Evolutionary conservation across 2,888 invertebrate genomes (phyloP).

Genomic region (Nebria brevicollis): DNA sequence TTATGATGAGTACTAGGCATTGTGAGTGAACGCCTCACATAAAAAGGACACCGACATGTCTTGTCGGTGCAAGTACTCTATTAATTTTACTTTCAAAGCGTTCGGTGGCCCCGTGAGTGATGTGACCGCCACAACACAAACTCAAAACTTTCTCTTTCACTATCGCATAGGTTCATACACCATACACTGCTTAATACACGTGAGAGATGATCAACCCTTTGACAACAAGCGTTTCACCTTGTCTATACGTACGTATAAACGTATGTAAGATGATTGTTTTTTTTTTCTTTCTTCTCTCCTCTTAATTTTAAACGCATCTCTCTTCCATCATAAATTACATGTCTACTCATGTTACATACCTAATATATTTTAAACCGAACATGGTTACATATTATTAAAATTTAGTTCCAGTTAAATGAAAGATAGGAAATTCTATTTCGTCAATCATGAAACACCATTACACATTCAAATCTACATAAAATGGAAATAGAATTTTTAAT

Average conservation of each 20-base stretch:
- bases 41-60: conserved; percentile 12
- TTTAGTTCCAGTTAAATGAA: conserved; percentile 1
- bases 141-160: conserved; percentile 19
- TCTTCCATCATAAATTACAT: background rate
- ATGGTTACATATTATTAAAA: background rate
- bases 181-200: background rate
- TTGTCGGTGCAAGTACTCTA: conserved; percentile 17
- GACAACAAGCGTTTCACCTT: background rate
- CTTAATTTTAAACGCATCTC: background rate
- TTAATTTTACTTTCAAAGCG: conserved; percentile 24
- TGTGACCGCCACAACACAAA: conserved; percentile 13
- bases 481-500: background rate
- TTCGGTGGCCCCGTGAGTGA: conserved; percentile 20
- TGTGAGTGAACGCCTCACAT: conserved; percentile 16
- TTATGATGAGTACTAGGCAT: background rate
- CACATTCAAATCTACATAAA: background rate
- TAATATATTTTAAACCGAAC: background rate
- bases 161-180: background rate
- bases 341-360: conserved; percentile 1
- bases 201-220: conserved; percentile 1
- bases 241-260: background rate
- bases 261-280: background rate
- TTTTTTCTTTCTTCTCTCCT: too few species aligned
- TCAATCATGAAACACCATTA: background rate
- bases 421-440: background rate